A percentile compares a stretch with the other conserved stretches of the same genome.
Evolutionary conservation across 2,888 invertebrate genomes (phyloP).

Genomic region (Apeira syringaria): DNA sequence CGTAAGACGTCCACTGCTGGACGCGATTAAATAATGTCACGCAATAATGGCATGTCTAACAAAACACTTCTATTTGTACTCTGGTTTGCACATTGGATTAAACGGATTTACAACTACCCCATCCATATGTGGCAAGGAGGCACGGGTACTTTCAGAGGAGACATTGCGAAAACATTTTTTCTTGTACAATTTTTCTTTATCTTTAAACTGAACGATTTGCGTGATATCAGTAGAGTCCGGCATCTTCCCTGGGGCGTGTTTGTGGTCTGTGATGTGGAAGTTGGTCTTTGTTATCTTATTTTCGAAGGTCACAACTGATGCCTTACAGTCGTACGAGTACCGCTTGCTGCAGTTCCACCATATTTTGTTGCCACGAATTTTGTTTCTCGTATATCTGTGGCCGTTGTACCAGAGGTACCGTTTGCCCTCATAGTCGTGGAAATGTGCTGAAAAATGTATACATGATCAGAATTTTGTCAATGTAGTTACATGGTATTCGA

Average conservation of each 20-base stretch:
- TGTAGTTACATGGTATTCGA: too few species aligned
- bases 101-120: slow-evolving; percentile 7
- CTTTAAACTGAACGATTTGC: slow-evolving; percentile 10
- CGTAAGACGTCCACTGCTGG: too few species aligned
- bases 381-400: slow-evolving; percentile 17
- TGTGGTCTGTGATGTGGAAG: slow-evolving; percentile 6
- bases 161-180: slow-evolving; percentile 15
- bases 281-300: slow-evolving; percentile 22
- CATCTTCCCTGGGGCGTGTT: slow-evolving; percentile 11
- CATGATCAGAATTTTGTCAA: too few species aligned
- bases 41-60: background rate
- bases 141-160: background rate
- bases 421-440: slow-evolving; percentile 11
- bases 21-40: too few species aligned
- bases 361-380: slow-evolving; percentile 14
- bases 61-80: background rate
- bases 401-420: slow-evolving; percentile 21
- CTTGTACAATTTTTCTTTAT: slow-evolving; percentile 13
- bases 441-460: slow-evolving; percentile 10
- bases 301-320: slow-evolving; percentile 40
- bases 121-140: slow-evolving; percentile 1
- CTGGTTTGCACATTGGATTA: slow-evolving; percentile 5
- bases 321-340: slow-evolving; percentile 34
- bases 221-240: slow-evolving; percentile 10
- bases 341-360: slow-evolving; percentile 23